Evolutionary conservation across 2,797 vertebrate genomes (phyloP), one percentile per base, ranked within the genome.

Genomic region (Manis javanica): DNA sequence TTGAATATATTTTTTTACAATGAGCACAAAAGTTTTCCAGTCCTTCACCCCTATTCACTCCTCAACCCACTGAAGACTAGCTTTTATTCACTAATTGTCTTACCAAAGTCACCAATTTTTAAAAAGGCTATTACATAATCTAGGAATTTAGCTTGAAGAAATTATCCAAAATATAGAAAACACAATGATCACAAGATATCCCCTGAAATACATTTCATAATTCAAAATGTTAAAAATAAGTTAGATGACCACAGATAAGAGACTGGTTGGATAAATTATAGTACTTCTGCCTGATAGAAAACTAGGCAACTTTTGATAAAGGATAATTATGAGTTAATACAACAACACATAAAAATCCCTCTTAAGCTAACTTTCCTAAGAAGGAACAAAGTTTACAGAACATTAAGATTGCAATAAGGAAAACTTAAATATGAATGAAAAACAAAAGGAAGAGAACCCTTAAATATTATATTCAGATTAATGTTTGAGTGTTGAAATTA

Each of bases 21-120:
- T 85, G 12, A 39, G 7, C 26, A 91, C 13, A 86, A 96, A 88
- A 71, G 1, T 5, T 42, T 82, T 71, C 16, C 75, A 87, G 15
- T 71, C 87, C 13, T 55, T 87, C 23, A 84, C 7, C 2, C 75
- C 14, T 8, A 66, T 34, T 93, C 46, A 53, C 14, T 37, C 39
- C 24, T 82, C 3, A 8, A 66, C 4, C 5, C 3, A 78, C 11
- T 83, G 37, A 86, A 81, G 46, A 82, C 11, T 61, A 34, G 3
- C 18, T 85, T 89, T 96, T 83, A 55, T 75, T 91, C 24, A 68
- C 5, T 24, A 84, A 68, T 4, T 90, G n/a, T 92, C 16, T 96
- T 85, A 75, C 23, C 69, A 90, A 75, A 46, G 34, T 39, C 14
- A 77, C 34, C 18, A 91, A 21, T 51, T 83, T 75, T 59, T 46